phyloP scores from a whole-genome alignment of 1,140 invertebrate species.

The Drosophila micromelanica region DNA sequence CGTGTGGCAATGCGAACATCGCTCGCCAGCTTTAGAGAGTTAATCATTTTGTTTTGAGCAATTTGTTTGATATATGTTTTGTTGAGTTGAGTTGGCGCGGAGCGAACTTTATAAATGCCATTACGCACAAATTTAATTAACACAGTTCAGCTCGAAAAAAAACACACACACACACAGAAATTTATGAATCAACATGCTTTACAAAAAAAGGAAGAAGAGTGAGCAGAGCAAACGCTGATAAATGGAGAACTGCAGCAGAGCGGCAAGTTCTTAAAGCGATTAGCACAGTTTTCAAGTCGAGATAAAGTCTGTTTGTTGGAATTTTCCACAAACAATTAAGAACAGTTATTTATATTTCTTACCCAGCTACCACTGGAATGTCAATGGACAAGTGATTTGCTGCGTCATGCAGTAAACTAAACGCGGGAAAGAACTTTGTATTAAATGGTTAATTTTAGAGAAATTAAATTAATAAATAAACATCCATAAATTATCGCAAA shows the following conservation, averaged over 20 bases:
- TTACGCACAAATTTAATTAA: conserved; percentile 43
- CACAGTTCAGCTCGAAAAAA: background rate
- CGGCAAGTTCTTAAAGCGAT: background rate
- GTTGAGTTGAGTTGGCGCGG: background rate
- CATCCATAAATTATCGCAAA: too few relatives aligned
- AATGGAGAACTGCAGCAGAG: background rate
- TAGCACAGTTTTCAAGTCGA: background rate
- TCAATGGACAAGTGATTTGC: too few relatives aligned
- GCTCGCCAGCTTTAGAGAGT: conserved; percentile 43
- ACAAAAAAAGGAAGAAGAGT: background rate
- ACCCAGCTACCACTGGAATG: too few relatives aligned
- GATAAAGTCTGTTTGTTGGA: background rate
- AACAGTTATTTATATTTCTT: too few relatives aligned
- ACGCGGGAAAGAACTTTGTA: too few relatives aligned
- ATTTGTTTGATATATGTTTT: conserved; percentile 73
- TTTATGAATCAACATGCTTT: conserved; percentile 17
- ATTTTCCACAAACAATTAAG: background rate
- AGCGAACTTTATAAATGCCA: conserved; percentile 48
- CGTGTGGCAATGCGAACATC: conserved; percentile 25
- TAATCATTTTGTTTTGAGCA: conserved; percentile 72
- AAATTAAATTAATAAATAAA: too few relatives aligned
- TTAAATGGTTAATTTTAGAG: too few relatives aligned
- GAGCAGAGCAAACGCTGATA: background rate
- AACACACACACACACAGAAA: background rate
- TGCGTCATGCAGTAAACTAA: too few relatives aligned